Evolutionary conservation across 1,140 invertebrate species (phyloP).

Genomic region (Tetramorium alpestre): DNA sequence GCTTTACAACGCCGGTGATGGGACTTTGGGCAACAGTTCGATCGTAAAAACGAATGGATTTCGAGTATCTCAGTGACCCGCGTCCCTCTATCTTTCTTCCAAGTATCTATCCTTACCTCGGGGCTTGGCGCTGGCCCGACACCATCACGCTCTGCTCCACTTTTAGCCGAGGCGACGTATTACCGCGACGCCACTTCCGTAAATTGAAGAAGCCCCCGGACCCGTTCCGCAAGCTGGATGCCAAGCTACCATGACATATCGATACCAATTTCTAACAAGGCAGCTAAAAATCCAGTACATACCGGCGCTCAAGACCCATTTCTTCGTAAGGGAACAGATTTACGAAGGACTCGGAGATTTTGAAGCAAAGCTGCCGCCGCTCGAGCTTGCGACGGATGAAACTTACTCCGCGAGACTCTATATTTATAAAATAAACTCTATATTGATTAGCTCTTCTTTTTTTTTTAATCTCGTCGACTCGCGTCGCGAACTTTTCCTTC

Average conservation of each 20-base stretch:
- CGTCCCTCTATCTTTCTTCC: slow-evolving; percentile 20
- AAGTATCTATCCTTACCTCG: slow-evolving; percentile 17
- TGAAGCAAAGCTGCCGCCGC: neutral
- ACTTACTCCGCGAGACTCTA: neutral
- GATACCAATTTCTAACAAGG: slow-evolving; percentile 52
- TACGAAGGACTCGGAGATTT: neutral
- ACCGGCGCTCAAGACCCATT: neutral
- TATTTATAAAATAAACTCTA: neutral
- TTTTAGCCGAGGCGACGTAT: slow-evolving; percentile 43
- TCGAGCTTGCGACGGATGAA: neutral
- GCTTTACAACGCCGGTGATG: slow-evolving; percentile 10
- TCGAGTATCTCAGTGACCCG: slow-evolving; percentile 32
- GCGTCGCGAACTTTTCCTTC: neutral
- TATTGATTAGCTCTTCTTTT: neutral
- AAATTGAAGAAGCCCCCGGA: slow-evolving; percentile 54
- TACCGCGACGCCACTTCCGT: slow-evolving; percentile 40
- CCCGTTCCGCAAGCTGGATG: slow-evolving; percentile 17
- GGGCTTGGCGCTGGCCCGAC: slow-evolving; percentile 13
- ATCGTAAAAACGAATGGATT: slow-evolving; percentile 47
- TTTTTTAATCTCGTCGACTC: neutral
- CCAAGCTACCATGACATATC: slow-evolving; percentile 48
- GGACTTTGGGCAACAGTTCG: slow-evolving; percentile 38
- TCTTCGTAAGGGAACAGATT: neutral
- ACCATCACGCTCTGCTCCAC: slow-evolving; percentile 23
- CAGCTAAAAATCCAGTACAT: slow-evolving; percentile 30